phyloP scores from a whole-genome alignment of 2,888 invertebrate species.

The Pherbina coryleti region DNA sequence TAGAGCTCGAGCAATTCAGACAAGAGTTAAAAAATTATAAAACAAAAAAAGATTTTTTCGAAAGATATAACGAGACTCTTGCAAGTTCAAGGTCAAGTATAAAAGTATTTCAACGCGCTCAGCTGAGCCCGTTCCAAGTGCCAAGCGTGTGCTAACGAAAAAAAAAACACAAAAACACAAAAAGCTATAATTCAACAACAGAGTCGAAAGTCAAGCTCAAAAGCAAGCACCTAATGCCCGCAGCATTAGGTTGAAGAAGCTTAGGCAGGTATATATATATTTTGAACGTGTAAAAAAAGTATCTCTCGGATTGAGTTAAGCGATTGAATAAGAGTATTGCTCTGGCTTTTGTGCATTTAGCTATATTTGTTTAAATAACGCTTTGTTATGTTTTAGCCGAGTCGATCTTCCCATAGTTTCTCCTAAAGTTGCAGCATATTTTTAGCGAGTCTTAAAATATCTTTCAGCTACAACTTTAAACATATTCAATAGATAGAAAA shows the following conservation, averaged over 20 bases:
- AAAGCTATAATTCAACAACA: no score
- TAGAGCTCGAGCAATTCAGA: background rate
- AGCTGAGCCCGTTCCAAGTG: background rate
- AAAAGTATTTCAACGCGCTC: background rate
- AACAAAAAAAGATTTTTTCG: background rate
- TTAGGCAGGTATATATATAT: no score
- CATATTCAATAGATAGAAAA: background rate
- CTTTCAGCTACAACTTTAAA: background rate
- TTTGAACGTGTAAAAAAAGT: no score
- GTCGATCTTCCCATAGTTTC: background rate
- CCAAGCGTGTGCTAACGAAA: background rate
- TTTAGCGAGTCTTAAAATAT: background rate
- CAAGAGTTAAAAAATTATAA: background rate
- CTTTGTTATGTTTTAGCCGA: no score
- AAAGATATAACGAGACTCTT: background rate
- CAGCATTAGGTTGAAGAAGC: no score
- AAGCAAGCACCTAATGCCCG: no score
- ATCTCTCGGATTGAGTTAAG: no score
- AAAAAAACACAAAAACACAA: background rate
- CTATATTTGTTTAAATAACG: no score
- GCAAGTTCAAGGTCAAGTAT: slow-evolving; percentile 20
- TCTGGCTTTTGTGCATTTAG: no score
- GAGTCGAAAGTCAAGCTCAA: no score
- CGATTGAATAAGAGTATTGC: no score
- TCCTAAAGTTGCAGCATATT: background rate